Conservation (phyloP, 2,797 vertebrate genomes). For the Takifugu ocellatus region DNA sequence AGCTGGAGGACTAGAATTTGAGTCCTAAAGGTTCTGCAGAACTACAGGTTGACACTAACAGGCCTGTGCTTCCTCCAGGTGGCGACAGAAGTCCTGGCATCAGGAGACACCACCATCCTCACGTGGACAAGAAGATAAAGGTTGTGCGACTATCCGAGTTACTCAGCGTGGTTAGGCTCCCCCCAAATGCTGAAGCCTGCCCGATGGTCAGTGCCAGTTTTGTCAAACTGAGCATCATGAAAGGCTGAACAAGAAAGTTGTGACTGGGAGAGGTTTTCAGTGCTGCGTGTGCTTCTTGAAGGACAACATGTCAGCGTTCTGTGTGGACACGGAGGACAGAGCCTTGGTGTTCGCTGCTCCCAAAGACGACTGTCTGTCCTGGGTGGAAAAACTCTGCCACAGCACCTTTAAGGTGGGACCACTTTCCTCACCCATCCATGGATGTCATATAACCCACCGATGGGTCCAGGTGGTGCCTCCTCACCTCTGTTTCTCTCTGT, state of each 20-base stretch:
- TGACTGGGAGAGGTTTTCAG: no score
- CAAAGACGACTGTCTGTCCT: constrained; percentile 76
- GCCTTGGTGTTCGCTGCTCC: constrained; percentile 84
- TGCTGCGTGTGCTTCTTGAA: constrained; percentile 21
- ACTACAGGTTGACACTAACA: not conserved
- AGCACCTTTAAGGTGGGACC: constrained; percentile 82
- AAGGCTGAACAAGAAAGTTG: no score
- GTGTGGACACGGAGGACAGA: constrained; percentile 82
- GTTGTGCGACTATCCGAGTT: constrained; percentile 84
- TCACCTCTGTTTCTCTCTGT: not conserved
- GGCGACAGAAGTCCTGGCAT: constrained; percentile 27
- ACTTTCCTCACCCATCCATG: not conserved
- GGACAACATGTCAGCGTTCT: constrained; percentile 83
- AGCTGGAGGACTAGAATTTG: no score
- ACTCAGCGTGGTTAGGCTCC: constrained; percentile 78
- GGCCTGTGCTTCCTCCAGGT: constrained; percentile 21
- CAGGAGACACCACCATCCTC: constrained; percentile 60
- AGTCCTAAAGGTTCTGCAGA: no score
- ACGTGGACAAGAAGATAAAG: constrained; percentile 74
- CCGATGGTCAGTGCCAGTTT: constrained; percentile 63
- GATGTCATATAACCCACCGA: not conserved
- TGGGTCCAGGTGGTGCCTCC: no score
- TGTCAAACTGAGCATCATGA: not conserved
- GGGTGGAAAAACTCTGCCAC: constrained; percentile 85
- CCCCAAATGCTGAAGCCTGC: constrained; percentile 76